These are phyloP conservation scores for Ophonus ardosiacus DNA, from an alignment of 2,888 invertebrate species.

Conservation along the genomic window DNA sequence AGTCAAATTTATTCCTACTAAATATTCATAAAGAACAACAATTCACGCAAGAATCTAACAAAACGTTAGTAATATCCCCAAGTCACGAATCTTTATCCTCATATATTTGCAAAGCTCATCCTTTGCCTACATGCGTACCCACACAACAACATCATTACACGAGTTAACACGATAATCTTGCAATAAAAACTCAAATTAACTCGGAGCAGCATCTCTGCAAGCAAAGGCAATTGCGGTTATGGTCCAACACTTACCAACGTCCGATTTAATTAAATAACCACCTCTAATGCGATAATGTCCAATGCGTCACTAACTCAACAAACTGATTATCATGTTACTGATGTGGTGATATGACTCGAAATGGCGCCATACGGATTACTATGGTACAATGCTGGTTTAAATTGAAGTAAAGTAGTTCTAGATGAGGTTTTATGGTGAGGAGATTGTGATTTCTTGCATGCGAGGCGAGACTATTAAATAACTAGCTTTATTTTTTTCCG, in stretches of 20 bases:
- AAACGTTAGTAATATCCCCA: background rate
- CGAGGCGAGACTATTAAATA: no score
- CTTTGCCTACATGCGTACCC: conserved; percentile 6
- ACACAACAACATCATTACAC: conserved; percentile 41
- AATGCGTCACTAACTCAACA: conserved; percentile 13
- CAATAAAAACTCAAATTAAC: conserved; percentile 48
- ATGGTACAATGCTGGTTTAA: background rate
- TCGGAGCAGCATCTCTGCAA: background rate
- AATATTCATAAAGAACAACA: background rate
- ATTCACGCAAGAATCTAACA: background rate
- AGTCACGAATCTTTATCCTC: conserved; percentile 12
- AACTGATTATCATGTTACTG: conserved; percentile 42
- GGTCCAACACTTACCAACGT: conserved; percentile 31
- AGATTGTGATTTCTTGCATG: no score
- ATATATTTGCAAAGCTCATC: conserved; percentile 1
- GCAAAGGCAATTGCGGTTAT: conserved; percentile 46
- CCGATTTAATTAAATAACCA: conserved; percentile 43
- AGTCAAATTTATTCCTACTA: background rate
- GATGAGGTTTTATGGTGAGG: no score
- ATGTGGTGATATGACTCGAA: conserved; percentile 4
- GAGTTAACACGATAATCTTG: conserved; percentile 40
- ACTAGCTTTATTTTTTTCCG: no score
- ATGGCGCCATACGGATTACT: conserved; percentile 5
- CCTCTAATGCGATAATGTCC: conserved; percentile 39
- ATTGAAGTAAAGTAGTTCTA: background rate